phyloP scores from a whole-genome alignment of 2,113 vertebrate genomes.

The Festucalex cinctus region DNA sequence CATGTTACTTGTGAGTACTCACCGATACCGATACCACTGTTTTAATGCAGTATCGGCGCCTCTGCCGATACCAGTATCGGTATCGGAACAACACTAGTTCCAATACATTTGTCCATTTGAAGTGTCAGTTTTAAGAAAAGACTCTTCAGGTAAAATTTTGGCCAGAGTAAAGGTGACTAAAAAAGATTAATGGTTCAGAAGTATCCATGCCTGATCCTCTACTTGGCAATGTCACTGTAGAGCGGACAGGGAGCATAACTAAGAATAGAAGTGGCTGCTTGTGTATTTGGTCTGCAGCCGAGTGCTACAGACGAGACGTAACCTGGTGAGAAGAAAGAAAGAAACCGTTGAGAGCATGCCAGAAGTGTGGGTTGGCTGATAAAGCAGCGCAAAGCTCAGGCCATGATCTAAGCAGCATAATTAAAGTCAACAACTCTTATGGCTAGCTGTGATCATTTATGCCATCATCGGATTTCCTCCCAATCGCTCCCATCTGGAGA shows the following conservation, averaged over 20 bases:
- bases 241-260: conserved; percentile 44
- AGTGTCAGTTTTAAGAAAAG: no score
- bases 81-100: no score
- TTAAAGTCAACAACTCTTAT: conserved; percentile 52
- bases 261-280: conserved; percentile 25
- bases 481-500: conserved; percentile 33
- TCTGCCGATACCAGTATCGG: no score
- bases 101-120: no score
- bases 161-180: conserved; percentile 17
- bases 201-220: conserved; percentile 39
- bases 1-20: no score
- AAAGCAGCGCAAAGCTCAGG: conserved; percentile 41
- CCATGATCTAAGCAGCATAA: conserved; percentile 45
- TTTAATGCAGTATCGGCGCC: no score
- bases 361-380: conserved; percentile 36
- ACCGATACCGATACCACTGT: no score
- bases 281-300: neutral
- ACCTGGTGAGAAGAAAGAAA: neutral
- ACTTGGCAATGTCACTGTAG: conserved; percentile 18
- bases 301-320: conserved; percentile 11
- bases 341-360: conserved; percentile 47
- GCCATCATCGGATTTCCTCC: conserved; percentile 19
- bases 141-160: neutral
- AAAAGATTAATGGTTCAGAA: conserved; percentile 43
- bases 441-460: conserved; percentile 32